These are phyloP conservation scores for Semnopithecus entellus DNA, from an alignment of 2,113 vertebrate species.

Conservation along the genomic window DNA sequence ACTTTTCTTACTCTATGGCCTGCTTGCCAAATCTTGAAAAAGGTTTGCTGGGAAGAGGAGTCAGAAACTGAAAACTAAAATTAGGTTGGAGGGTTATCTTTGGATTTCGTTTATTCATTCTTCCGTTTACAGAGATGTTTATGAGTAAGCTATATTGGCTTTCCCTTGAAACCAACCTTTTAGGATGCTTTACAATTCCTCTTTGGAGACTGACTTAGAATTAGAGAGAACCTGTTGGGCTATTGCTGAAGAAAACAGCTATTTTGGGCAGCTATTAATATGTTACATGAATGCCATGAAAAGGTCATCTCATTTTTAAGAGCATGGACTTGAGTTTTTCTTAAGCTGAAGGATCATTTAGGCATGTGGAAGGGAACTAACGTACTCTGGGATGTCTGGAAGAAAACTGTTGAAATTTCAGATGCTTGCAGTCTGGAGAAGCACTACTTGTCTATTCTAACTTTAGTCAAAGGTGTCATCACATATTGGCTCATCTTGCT, in stretches of 20 bases:
- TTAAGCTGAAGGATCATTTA: background rate
- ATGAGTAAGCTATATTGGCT: background rate
- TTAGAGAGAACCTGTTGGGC: background rate
- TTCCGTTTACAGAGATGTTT: slow-evolving; percentile 27
- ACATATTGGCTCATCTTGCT: background rate
- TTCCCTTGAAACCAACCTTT: background rate
- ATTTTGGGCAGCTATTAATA: background rate
- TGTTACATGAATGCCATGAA: background rate
- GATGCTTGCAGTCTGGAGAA: background rate
- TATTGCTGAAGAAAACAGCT: background rate
- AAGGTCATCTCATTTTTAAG: slow-evolving; percentile 16
- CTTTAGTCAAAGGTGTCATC: background rate
- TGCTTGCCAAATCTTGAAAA: slow-evolving; percentile 43
- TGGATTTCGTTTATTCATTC: slow-evolving; percentile 24
- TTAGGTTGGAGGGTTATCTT: slow-evolving; percentile 54
- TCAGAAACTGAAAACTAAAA: slow-evolving; percentile 54
- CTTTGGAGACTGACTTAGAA: background rate
- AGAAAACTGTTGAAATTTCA: background rate
- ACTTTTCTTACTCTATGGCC: slow-evolving; percentile 8
- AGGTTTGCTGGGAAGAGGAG: slow-evolving; percentile 37
- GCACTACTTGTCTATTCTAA: background rate
- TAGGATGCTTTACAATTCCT: background rate
- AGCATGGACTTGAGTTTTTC: background rate
- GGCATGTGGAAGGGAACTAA: background rate
- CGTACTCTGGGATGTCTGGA: background rate